A percentile compares a stretch with the other conserved stretches of the same genome.
Conservation (phyloP, 2,797 vertebrate genomes). For the Rhynchonycteris naso region DNA sequence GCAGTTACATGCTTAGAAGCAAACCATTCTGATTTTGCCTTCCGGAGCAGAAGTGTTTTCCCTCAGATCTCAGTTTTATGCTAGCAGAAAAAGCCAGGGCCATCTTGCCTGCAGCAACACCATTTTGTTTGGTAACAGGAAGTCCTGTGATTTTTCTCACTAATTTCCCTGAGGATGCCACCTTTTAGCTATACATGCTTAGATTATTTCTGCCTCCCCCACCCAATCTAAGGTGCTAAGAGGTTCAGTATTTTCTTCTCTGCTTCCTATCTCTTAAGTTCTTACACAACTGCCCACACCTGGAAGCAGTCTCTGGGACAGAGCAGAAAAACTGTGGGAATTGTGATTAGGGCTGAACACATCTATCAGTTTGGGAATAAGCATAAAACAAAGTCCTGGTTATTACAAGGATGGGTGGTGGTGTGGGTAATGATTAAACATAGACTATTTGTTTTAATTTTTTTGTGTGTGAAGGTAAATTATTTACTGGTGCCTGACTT, state of each 20-base stretch:
- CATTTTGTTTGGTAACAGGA: constrained; percentile 12
- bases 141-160: constrained; percentile 24
- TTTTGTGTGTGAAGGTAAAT: constrained; percentile 5
- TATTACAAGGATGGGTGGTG: not conserved
- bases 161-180: not conserved
- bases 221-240: not conserved
- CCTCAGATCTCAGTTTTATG: not conserved
- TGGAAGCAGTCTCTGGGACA: constrained; percentile 32
- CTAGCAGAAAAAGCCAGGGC: not conserved
- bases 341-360: not conserved
- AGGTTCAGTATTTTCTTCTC: not conserved
- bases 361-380: not conserved
- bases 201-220: not conserved
- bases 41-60: not conserved
- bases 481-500: constrained; percentile 2
- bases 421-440: not conserved
- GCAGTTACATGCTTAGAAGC: not conserved
- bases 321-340: constrained; percentile 8
- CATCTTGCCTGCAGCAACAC: not conserved
- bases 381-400: not conserved
- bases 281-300: constrained; percentile 15
- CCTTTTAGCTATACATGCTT: not conserved
- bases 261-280: not conserved
- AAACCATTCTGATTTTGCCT: constrained; percentile 17
- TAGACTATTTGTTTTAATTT: not conserved